A percentile compares a stretch with the other conserved stretches of the same genome.
Evolutionary conservation across 2,797 vertebrate species (phyloP).

Genomic region (Poecilia gillii): DNA sequence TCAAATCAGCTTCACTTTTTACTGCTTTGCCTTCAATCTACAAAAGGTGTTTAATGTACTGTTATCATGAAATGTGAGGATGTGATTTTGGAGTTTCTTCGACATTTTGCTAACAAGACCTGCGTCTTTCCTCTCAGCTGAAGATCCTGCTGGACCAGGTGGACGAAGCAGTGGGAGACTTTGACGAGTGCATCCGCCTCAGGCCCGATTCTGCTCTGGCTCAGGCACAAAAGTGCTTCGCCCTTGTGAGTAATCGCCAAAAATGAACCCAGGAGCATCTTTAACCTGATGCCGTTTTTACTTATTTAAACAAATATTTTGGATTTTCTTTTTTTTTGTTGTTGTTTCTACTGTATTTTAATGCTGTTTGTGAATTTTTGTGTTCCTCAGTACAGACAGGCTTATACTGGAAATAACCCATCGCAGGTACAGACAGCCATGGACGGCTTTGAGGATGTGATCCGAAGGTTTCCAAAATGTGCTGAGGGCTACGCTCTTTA

Average conservation of each 20-base stretch:
- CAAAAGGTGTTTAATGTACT: background rate
- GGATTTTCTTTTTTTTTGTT: background rate
- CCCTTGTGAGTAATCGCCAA: constrained; percentile 84
- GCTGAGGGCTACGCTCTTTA: constrained; percentile 98
- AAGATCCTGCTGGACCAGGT: constrained; percentile 99
- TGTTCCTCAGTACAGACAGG: constrained; percentile 91
- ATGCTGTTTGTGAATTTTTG: background rate
- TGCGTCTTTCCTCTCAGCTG: constrained; percentile 78
- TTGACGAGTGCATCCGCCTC: constrained; percentile 96
- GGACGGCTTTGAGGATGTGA: constrained; percentile 97
- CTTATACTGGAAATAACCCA: constrained; percentile 96
- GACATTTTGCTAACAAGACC: background rate
- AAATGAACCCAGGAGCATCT: background rate
- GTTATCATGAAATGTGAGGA: no score
- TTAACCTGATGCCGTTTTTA: background rate
- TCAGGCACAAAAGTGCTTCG: constrained; percentile 98
- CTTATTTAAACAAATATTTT: background rate
- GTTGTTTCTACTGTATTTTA: background rate
- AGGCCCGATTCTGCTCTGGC: constrained; percentile 96
- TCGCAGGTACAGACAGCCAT: constrained; percentile 95
- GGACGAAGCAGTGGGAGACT: constrained; percentile 96
- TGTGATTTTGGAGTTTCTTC: background rate
- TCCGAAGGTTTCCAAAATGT: constrained; percentile 94
- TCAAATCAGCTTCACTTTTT: background rate
- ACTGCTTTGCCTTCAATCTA: background rate